Percentiles rank a stretch among this genome's conserved stretches.
These are phyloP conservation scores for Saccopteryx bilineata DNA, from an alignment of 2,113 vertebrate genomes.

Conservation along the genomic window DNA sequence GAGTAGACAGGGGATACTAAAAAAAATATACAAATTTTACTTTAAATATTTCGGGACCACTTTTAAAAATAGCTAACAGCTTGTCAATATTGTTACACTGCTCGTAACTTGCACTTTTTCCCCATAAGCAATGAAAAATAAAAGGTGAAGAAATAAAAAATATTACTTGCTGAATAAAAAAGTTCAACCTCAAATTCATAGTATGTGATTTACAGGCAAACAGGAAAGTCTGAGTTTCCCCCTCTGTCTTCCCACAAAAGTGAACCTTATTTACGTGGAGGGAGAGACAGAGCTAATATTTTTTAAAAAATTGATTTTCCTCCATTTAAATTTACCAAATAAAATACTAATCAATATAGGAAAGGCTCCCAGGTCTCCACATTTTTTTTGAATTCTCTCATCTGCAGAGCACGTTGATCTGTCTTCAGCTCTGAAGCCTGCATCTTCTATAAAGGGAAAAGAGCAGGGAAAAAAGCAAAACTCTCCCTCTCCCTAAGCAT, in stretches of 20 bases:
- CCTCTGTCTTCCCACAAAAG: slow-evolving; percentile 16
- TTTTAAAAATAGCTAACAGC: slow-evolving; percentile 26
- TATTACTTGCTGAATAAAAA: slow-evolving; percentile 48
- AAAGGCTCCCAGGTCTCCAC: slow-evolving; percentile 1
- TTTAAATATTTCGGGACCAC: slow-evolving; percentile 35
- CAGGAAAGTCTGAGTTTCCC: slow-evolving; percentile 2
- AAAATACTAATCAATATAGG: slow-evolving; percentile 60
- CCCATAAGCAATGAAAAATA: neutral
- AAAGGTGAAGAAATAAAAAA: slow-evolving; percentile 36
- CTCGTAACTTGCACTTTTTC: slow-evolving; percentile 41
- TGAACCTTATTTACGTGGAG: neutral
- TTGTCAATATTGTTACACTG: slow-evolving; percentile 3
- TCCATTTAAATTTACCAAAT: slow-evolving; percentile 62
- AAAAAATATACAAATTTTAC: slow-evolving; percentile 1
- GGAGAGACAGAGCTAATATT: neutral
- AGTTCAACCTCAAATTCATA: slow-evolving; percentile 34
- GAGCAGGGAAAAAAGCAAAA: neutral
- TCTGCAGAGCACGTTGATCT: slow-evolving; percentile 54
- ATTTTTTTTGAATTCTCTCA: slow-evolving; percentile 29
- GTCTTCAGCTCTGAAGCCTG: neutral
- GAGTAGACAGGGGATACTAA: neutral
- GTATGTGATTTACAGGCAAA: slow-evolving; percentile 19
- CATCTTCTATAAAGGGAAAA: slow-evolving; percentile 34
- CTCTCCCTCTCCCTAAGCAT: slow-evolving; percentile 48
- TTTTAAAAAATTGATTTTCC: neutral